phyloP scores from a whole-genome alignment of 2,113 vertebrate genomes.

The Thunnus maccoyii region DNA sequence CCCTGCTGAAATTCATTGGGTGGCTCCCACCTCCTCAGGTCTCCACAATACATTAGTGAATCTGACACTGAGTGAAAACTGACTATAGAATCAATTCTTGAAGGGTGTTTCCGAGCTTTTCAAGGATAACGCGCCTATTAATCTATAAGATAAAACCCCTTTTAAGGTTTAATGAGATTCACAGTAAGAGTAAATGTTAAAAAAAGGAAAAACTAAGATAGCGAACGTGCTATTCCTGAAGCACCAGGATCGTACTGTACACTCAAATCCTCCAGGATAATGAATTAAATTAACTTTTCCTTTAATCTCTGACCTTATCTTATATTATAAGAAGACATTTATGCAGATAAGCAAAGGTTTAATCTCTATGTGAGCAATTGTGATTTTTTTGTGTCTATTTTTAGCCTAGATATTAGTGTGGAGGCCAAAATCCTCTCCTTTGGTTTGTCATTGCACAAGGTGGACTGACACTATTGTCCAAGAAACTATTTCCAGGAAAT shows the following conservation, averaged over 20 bases:
- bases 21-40: neutral
- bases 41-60: conserved; percentile 21
- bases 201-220: conserved; percentile 29
- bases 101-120: conserved; percentile 51
- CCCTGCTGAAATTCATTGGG: neutral
- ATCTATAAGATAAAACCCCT: conserved; percentile 59
- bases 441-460: conserved; percentile 40
- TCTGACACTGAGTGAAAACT: conserved; percentile 6
- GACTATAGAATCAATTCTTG: conserved; percentile 15
- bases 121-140: conserved; percentile 50
- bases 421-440: conserved; percentile 20
- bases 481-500: neutral
- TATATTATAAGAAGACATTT: conserved; percentile 51
- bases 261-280: conserved; percentile 60
- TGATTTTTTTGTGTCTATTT: conserved; percentile 33
- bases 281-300: conserved; percentile 63
- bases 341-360: conserved; percentile 51
- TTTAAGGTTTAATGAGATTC: conserved; percentile 69
- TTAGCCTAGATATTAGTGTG: conserved; percentile 15
- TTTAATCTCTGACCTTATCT: conserved; percentile 71
- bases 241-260: conserved; percentile 48
- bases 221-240: conserved; percentile 36
- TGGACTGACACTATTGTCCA: neutral
- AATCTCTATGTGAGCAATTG: conserved; percentile 38
- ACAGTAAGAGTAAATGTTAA: conserved; percentile 23